Conservation (phyloP, 1,140 invertebrate genomes). For the Samia ricini region DNA sequence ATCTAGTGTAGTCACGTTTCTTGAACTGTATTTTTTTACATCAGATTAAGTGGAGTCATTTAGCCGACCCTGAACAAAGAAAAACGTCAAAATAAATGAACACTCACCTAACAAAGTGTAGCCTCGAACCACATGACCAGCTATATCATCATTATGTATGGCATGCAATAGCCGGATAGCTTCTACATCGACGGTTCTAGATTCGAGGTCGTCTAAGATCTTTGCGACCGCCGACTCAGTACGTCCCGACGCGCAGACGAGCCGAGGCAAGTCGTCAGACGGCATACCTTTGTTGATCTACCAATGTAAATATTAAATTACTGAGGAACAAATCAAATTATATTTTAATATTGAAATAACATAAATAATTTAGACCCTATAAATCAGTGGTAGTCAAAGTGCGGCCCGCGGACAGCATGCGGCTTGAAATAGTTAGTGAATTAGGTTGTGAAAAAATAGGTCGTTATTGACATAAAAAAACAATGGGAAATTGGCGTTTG, state of each 20-base stretch:
- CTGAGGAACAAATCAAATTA: background rate
- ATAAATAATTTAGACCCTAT: too few relatives aligned
- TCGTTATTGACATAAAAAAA: too few relatives aligned
- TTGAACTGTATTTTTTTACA: too few relatives aligned
- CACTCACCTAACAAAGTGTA: slow-evolving; percentile 76
- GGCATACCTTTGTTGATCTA: slow-evolving; percentile 74
- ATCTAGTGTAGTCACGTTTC: too few relatives aligned
- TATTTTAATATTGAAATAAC: too few relatives aligned
- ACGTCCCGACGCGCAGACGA: slow-evolving; percentile 78
- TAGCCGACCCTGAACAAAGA: too few relatives aligned
- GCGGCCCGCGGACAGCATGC: too few relatives aligned
- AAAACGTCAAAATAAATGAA: background rate
- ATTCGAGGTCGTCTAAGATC: slow-evolving; percentile 83
- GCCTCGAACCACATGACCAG: slow-evolving; percentile 79
- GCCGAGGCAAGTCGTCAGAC: slow-evolving; percentile 75
- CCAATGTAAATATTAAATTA: background rate
- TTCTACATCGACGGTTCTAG: slow-evolving; percentile 78
- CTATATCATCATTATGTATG: slow-evolving; percentile 77
- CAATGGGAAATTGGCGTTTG: too few relatives aligned
- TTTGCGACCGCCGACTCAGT: slow-evolving; percentile 82
- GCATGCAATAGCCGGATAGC: slow-evolving; percentile 78
- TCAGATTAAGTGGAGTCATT: too few relatives aligned
- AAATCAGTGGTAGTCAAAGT: too few relatives aligned
- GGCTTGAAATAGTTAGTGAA: too few relatives aligned
- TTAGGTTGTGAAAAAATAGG: too few relatives aligned